Base-by-base conservation (phyloP, 2,888 invertebrate species). In the Drosophila borealis region DNA sequence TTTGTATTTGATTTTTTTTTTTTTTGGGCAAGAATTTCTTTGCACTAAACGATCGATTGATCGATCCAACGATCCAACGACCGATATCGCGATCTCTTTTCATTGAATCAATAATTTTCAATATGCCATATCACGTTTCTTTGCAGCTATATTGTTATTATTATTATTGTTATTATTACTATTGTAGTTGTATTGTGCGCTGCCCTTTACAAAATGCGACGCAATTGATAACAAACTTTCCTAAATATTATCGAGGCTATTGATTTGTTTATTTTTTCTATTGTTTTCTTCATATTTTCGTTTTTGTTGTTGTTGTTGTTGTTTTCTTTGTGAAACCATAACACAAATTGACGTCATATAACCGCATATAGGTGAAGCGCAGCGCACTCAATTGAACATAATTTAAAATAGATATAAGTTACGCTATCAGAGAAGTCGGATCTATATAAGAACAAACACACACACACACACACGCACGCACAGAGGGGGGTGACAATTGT, bases 341-440 rank as follows among this genome's bases (percentile, higher is more conserved):
- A 64, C 54, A 60, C 33, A 75, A 73, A 80, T 77, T 79, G 78
- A 79, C 78, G 78, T 79, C 79, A 79, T 74, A 70, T 48, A 69
- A 56, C 44, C 59, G 61, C 69, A 74, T 69, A 61, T 74, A 78
- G 74, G 81, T 84, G 81, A 82, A 81, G 75, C 81, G 78, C 67
- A 67, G 56, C 80, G 72, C 74, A 81, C 57, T 82, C 81, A 82
- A 82, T 82, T 82, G 88, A 87, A 84, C 81, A 84, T 82, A 71
- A 82, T 82, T 82, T 82, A 82, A 82, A 82, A 87, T 72, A 83
- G 88, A 88, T 88, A 83, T 81, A 83, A 82, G 74, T 82, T 70
- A 45, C 67, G 73, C 72, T 84, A 87, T 76, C 75, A 70, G 25
- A 63, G 66, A 69, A 69, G 54, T 67, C 51, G 64, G 77, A 81